These are phyloP conservation scores for Hirudo medicinalis DNA, from an alignment of 1,140 invertebrate species.

Conservation along the genomic window DNA sequence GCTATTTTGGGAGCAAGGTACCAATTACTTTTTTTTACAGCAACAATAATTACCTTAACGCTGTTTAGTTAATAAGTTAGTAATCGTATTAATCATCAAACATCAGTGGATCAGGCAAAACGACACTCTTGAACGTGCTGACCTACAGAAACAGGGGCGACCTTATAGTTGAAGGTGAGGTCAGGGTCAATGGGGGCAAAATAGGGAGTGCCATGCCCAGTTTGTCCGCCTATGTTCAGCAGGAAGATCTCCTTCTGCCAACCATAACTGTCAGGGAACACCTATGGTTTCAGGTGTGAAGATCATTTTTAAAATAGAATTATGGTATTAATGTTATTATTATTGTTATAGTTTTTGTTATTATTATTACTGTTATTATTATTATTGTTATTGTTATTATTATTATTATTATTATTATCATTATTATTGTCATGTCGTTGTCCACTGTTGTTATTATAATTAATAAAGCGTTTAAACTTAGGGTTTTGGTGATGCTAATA, in stretches of 20 bases:
- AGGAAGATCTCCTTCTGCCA: conserved; percentile 51
- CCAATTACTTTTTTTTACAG: conserved; percentile 2
- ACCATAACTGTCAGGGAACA: conserved; percentile 48
- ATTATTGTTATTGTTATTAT: too few relatives aligned
- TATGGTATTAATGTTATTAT: too few relatives aligned
- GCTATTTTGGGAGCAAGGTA: conserved; percentile 72
- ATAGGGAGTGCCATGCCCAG: conserved; percentile 50
- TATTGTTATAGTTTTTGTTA: too few relatives aligned
- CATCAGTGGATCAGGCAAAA: conserved; percentile 80
- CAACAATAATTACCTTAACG: not conserved
- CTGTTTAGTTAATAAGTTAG: not conserved
- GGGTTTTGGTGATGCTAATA: too few relatives aligned
- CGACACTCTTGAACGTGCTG: conserved; percentile 77
- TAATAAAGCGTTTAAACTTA: too few relatives aligned
- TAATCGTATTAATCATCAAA: not conserved
- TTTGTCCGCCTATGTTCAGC: conserved; percentile 83
- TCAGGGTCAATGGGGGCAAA: conserved; percentile 39
- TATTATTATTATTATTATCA: too few relatives aligned
- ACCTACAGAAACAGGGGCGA: conserved; percentile 61
- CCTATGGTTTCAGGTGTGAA: conserved; percentile 43
- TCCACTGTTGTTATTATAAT: too few relatives aligned
- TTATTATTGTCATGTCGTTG: too few relatives aligned
- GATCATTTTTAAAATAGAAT: too few relatives aligned
- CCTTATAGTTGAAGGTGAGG: conserved; percentile 57
- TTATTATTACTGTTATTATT: too few relatives aligned